Base-by-base conservation (phyloP, 2,888 invertebrate species). In the Mamestra brassicae region DNA sequence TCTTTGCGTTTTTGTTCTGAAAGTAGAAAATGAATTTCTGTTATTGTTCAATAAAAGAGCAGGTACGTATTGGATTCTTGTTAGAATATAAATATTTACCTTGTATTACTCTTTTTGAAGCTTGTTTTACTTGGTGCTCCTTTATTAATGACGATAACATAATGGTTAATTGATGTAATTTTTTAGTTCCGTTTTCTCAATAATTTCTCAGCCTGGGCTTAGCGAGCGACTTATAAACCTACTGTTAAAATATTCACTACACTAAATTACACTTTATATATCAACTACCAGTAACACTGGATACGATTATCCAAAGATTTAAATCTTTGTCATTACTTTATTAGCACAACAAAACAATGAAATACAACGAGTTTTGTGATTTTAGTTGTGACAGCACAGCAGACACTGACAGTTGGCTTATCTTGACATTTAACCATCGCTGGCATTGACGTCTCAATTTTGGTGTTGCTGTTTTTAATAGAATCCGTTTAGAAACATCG, bases 1-100 rank as follows among this genome's bases (percentile, higher is more conserved):
- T 99, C 99, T 92, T 99, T 99, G 72, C 99, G 97, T 94, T 98
- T 98, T 89, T 98, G 97, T 96, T 99, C 99, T 99, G 94, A 77
- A 97, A 97, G 61, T 13, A 52, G 17, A 60, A 60, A 38, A 4
- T 0, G 26, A 34, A 0, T 55, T 38, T 10, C 74, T 13, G 8
- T 42, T 54, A 47, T 13, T 58, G n/a, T 62, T 38, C 4, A 63
- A 3, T 36, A n/a, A 5, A 50, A 4, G n/a, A n/a, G 11, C 36
- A 8, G 1, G 4, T 7, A 65, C 0, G 0, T 47, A 52, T 7
- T n/a, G 4, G 17, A 54, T 26, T 55, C 1, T n/a, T 13, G 5
- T 8, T 15, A 17, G 2, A 13, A 7, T 54, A 42, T 10, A 10
- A n/a, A 54, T 50, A 63, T 26, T 73, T 91, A 98, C 98, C 98